These are phyloP conservation scores for Zosterops hypoxanthus DNA, from an alignment of 2,113 vertebrate genomes.

Conservation along the genomic window DNA sequence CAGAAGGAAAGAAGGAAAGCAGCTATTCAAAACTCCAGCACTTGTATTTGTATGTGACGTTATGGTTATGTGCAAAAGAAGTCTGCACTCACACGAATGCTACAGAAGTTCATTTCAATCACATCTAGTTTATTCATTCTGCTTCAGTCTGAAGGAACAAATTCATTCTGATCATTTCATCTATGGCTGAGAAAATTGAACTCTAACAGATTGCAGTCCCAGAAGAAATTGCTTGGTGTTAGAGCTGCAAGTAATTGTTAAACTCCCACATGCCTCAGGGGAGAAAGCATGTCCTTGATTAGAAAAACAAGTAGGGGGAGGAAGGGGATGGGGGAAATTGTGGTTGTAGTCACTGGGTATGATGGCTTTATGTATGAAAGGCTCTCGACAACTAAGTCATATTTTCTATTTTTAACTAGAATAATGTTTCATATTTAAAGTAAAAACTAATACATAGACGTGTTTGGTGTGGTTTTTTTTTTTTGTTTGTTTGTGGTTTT, in stretches of 20 bases:
- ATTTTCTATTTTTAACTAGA: slow-evolving; percentile 38
- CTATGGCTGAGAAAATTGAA: slow-evolving; percentile 78
- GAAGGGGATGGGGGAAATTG: neutral
- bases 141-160: slow-evolving; percentile 76
- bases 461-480: too few relatives aligned
- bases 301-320: slow-evolving; percentile 68
- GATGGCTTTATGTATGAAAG: slow-evolving; percentile 16
- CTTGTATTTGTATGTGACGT: neutral
- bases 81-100: slow-evolving; percentile 11
- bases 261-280: slow-evolving; percentile 74
- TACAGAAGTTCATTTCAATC: slow-evolving; percentile 77
- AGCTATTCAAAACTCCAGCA: neutral
- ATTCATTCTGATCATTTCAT: slow-evolving; percentile 80
- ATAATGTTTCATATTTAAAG: slow-evolving; percentile 57
- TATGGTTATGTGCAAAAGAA: neutral
- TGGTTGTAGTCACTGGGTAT: slow-evolving; percentile 18
- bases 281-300: slow-evolving; percentile 75
- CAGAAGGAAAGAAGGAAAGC: neutral
- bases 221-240: slow-evolving; percentile 79
- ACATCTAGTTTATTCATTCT: slow-evolving; percentile 77
- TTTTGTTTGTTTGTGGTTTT: too few relatives aligned
- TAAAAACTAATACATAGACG: slow-evolving; percentile 11
- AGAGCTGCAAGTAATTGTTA: slow-evolving; percentile 80
- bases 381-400: neutral
- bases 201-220: slow-evolving; percentile 78